Evolutionary conservation across 2,888 invertebrate genomes (phyloP), one percentile per base, ranked within the genome.

Genomic region (Ypsolopha sequella): DNA sequence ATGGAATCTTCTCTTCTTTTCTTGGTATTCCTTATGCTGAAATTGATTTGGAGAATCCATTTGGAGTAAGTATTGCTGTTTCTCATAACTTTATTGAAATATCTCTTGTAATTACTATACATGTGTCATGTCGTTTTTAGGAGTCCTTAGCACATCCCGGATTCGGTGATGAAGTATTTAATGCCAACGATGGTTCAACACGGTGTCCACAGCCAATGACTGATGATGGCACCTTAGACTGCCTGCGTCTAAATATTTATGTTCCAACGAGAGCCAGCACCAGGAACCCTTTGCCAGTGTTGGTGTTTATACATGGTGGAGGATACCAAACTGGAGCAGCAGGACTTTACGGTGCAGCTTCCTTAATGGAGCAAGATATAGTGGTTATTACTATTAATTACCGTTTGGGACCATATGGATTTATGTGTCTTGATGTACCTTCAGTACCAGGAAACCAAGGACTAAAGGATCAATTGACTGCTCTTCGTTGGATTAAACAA

Each of bases 361-460:
- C 74, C 52, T 60, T 86, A 50, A 73, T 85, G 1, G 70, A 65
- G 55, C 70, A 85, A 53, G 76, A 71, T 44, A 68, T 86, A 6
- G 57, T 86, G 10, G 74, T 86, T 0, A 77, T 85, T 0, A 78
- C 81, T 1, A 62, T 84, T 0, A 86, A 86, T 54, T 86, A 86
- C 54, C 75, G 86, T 1, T 63, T 86, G 34, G 86, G 86, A 0
- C 74, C 84, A 0, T 86, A 81, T 41, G 86, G 86, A 39, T 86
- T 86, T 53, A 70, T 86, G 70, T 84, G 86, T 41, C 65, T 85
- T 0, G 76, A 79, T 52, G 62, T 66, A 7, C 84, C 86, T 1
- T 55, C 63, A 1, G 64, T 78, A 3, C 70, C 84, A 9, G 86
- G 86, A 1, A 86, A 86, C 53, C 82, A 84, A 58, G 86, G 86